Percentiles rank a stretch among this genome's conserved stretches.
phyloP scores from a whole-genome alignment of 2,113 vertebrate genomes.

The Spizaetus ornatus region DNA sequence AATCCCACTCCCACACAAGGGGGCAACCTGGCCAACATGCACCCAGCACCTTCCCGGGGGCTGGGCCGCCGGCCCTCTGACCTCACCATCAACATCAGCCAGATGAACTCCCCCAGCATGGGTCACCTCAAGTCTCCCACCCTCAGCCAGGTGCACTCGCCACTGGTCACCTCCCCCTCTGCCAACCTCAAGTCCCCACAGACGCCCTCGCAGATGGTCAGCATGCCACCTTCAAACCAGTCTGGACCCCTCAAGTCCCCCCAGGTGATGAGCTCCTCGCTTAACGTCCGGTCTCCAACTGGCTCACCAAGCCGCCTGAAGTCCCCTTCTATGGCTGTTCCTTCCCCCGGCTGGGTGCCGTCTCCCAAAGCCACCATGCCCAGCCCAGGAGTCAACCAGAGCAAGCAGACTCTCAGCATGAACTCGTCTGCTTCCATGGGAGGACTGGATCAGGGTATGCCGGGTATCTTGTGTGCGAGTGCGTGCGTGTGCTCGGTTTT shows the following conservation, averaged over 20 bases:
- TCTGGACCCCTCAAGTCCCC: constrained; percentile 86
- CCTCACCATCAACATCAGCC: constrained; percentile 84
- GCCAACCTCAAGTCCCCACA: constrained; percentile 92
- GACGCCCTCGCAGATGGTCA: constrained; percentile 81
- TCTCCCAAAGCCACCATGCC: constrained; percentile 90
- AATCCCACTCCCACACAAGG: constrained; percentile 48
- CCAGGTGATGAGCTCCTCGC: constrained; percentile 87
- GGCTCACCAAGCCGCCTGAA: constrained; percentile 89
- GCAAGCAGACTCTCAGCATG: constrained; percentile 73
- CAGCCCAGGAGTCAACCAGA: constrained; percentile 84
- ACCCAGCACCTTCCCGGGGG: constrained; percentile 73
- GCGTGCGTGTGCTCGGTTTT: not conserved
- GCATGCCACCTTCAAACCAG: constrained; percentile 79
- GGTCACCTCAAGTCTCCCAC: constrained; percentile 91
- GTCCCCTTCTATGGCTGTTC: constrained; percentile 87
- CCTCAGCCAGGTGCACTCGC: constrained; percentile 87
- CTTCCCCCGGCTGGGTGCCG: constrained; percentile 89
- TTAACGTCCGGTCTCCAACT: constrained; percentile 87
- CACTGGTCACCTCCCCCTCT: constrained; percentile 87
- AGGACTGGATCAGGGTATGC: constrained; percentile 74
- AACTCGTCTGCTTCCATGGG: constrained; percentile 69
- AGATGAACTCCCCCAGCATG: constrained; percentile 86
- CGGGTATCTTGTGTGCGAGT: accelerated
- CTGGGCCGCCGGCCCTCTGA: constrained; percentile 85
- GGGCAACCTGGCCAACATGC: constrained; percentile 62